Conservation (phyloP, 2,888 invertebrate species). For the Dioctria linearis region DNA sequence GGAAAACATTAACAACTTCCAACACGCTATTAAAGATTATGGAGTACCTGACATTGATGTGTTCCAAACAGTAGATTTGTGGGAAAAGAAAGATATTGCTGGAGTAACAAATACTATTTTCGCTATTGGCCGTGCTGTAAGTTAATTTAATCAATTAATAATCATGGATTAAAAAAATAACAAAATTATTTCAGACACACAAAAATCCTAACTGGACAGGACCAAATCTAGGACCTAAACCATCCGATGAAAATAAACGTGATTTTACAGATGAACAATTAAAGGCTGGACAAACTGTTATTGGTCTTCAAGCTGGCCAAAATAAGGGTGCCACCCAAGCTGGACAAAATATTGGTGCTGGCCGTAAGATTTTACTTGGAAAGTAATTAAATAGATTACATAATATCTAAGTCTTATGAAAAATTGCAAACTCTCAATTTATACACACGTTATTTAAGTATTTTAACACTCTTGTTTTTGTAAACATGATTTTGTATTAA, state of each 20-base stretch:
- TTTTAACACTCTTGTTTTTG: conserved; percentile 39
- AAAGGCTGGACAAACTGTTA: conserved; percentile 88
- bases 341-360: conserved; percentile 91
- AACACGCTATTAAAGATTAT: conserved; percentile 87
- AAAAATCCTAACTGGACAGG: conserved; percentile 88
- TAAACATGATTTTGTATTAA: conserved; percentile 48
- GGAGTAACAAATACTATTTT: conserved; percentile 88
- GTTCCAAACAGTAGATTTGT: conserved; percentile 97
- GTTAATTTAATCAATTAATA: conserved; percentile 60
- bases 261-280: conserved; percentile 94
- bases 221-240: conserved; percentile 94
- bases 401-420: neutral
- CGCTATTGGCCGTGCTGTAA: conserved; percentile 87
- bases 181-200: conserved; percentile 77
- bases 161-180: neutral
- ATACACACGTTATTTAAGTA: conserved; percentile 38
- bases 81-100: conserved; percentile 93
- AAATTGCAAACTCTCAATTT: neutral
- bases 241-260: conserved; percentile 93
- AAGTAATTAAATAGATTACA: conserved; percentile 75
- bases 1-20: conserved; percentile 98
- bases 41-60: conserved; percentile 93
- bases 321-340: conserved; percentile 97
- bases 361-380: conserved; percentile 91
- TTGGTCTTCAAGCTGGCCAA: conserved; percentile 95